Conservation (phyloP, 2,113 vertebrate genomes). For the Colossoma macropomum region DNA sequence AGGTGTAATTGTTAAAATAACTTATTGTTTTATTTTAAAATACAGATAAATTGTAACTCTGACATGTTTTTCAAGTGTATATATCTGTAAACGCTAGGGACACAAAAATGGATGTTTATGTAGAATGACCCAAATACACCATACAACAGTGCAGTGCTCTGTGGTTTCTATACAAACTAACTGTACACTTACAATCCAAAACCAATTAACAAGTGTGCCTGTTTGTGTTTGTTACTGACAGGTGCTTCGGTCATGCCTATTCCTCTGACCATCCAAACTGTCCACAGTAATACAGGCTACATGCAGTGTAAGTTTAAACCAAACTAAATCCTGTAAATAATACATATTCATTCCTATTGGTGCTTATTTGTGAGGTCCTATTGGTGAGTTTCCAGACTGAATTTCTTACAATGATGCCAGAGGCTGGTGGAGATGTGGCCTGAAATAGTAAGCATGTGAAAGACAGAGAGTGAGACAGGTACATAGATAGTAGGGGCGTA, state of each 20-base stretch:
- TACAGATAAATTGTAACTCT: too few species aligned
- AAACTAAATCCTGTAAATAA: background rate
- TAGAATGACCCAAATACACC: too few species aligned
- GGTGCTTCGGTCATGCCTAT: background rate
- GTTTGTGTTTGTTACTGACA: conserved; percentile 44
- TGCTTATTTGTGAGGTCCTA: background rate
- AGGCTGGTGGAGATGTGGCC: conserved; percentile 76
- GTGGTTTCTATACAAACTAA: background rate
- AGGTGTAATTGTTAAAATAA: too few species aligned
- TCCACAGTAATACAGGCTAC: conserved; percentile 3
- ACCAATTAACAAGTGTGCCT: conserved; percentile 6
- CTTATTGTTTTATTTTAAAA: too few species aligned
- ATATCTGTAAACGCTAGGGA: too few species aligned
- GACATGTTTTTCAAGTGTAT: too few species aligned
- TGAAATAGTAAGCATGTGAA: conserved; percentile 45
- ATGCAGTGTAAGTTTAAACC: background rate
- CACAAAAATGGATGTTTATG: too few species aligned
- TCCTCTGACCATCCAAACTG: background rate
- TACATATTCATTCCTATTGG: background rate
- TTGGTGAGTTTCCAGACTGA: conserved; percentile 35
- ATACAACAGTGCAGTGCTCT: background rate
- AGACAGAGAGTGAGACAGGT: conserved; percentile 66
- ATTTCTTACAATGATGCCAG: conserved; percentile 77
- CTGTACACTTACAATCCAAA: background rate
- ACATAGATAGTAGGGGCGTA: conserved; percentile 8